Percentiles rank a stretch among this genome's conserved stretches.
Evolutionary conservation across 1,140 invertebrate species (phyloP).

Genomic region (Maniola jurtina): DNA sequence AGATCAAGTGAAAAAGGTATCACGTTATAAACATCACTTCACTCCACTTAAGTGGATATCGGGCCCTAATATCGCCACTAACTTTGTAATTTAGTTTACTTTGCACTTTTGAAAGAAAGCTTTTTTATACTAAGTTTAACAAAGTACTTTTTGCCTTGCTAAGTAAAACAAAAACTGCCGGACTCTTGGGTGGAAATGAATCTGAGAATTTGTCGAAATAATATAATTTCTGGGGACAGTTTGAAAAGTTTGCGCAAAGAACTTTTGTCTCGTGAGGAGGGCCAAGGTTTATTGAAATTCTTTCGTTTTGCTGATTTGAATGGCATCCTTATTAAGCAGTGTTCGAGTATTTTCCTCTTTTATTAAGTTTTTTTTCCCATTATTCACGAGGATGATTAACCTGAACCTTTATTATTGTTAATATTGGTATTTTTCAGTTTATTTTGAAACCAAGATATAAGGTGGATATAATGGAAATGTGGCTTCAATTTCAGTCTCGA

Average conservation of each 20-base stretch:
- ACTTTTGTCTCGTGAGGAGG: conserved; percentile 7
- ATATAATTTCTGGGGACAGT: conserved; percentile 13
- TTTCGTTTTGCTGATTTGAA: conserved; percentile 9
- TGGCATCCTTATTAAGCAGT: not conserved
- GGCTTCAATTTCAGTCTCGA: too few species aligned
- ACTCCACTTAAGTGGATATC: not conserved
- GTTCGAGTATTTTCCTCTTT: not conserved
- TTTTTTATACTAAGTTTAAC: not conserved
- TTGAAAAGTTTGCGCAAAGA: conserved; percentile 10
- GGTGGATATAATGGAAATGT: too few species aligned
- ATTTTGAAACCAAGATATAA: too few species aligned
- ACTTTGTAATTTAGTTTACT: not conserved
- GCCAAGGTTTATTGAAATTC: conserved; percentile 3
- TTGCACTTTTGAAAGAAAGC: not conserved
- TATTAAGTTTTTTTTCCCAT: not conserved
- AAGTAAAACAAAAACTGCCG: conserved; percentile 1
- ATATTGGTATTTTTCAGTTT: not conserved
- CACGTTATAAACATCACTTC: not conserved
- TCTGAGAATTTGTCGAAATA: conserved; percentile 13
- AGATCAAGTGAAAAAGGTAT: too few species aligned
- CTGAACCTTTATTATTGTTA: not conserved
- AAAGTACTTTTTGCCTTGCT: not conserved
- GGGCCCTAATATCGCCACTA: too few species aligned
- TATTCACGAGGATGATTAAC: not conserved
- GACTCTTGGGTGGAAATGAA: conserved; percentile 12